Base-by-base conservation (phyloP, 1,140 invertebrate species). In the Dicyema japonicum region DNA sequence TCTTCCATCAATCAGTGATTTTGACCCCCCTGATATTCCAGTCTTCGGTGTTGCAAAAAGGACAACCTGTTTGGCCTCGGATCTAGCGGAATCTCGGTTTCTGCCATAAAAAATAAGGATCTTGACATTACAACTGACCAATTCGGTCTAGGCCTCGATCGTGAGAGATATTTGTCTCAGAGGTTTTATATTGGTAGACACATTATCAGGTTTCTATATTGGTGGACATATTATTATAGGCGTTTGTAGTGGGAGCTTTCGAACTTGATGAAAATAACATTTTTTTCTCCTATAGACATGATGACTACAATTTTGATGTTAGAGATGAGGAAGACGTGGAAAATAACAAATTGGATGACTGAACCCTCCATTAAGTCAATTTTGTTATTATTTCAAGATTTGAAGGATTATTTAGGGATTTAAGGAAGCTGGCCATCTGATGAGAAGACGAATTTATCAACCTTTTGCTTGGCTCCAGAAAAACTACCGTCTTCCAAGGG, bases 241-340 rank as follows among this genome's bases (percentile, higher is more conserved):
- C 76, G 0, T 97, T 97, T 56, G 85, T 85, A 16, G 76, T 92
- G 9, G 88, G 88, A 6, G 80, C 72, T 0, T 69, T 88, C 40
- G 85, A 94, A 48, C 67, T 72, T 1, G 78, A 88, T n/a, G 59
- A 60, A 26, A 76, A 85, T 49, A 78, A 92, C 43, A 75, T 97
- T 26, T 97, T 94, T 46, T 56, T 60, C 1, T 59, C 51, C 18
- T 76, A 88, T 36, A 72, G 85, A 40, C 66, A 92, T 63, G 65
- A 66, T 0, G 63, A 69, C 25, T 97, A 97, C 46, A 78, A 94
- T 46, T 85, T 78, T 50, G 57, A 45, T n/a, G 41, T 53, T 34
- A 39, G 27, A 4, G 25, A 26, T 18, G 34, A 41, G 14, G 38
- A 40, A 22, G 19, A 32, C 14, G 24, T 29, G 14, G 24, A 27